Percentiles rank a stretch among this genome's conserved stretches.
Conservation (phyloP, 2,888 invertebrate species). For the Agrochola lychnidis region DNA sequence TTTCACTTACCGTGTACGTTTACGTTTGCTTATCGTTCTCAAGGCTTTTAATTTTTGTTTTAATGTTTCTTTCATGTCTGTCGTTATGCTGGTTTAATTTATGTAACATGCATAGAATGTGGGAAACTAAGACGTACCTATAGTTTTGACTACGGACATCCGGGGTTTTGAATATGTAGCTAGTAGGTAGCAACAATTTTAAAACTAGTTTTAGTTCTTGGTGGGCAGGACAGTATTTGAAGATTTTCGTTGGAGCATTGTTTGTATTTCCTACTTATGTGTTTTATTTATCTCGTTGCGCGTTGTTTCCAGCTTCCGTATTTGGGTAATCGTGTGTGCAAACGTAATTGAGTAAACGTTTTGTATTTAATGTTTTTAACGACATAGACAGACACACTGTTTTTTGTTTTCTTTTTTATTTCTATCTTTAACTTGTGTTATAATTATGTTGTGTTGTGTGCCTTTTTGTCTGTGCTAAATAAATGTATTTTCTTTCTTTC, state of each 20-base stretch:
- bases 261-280: slow-evolving; percentile 4
- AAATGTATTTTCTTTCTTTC: too few relatives aligned
- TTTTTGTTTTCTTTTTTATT: too few relatives aligned
- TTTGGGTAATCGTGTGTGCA: neutral
- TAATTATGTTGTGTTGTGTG: too few relatives aligned
- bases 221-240: neutral
- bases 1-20: slow-evolving; percentile 14
- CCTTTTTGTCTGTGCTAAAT: too few relatives aligned
- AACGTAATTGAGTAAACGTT: neutral
- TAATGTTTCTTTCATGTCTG: slow-evolving; percentile 52
- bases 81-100: slow-evolving; percentile 48
- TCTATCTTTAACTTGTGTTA: too few relatives aligned
- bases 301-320: neutral
- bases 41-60: slow-evolving; percentile 56
- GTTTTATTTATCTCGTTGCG: neutral
- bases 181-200: slow-evolving; percentile 4
- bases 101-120: slow-evolving; percentile 51
- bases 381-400: too few relatives aligned
- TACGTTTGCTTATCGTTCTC: slow-evolving; percentile 56
- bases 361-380: neutral
- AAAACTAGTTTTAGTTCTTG: slow-evolving; percentile 18
- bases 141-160: slow-evolving; percentile 49
- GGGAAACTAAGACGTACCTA: slow-evolving; percentile 45
- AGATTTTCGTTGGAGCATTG: neutral
- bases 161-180: slow-evolving; percentile 52